Conservation (phyloP, 2,113 vertebrate species). For the Nematolebias whitei region DNA sequence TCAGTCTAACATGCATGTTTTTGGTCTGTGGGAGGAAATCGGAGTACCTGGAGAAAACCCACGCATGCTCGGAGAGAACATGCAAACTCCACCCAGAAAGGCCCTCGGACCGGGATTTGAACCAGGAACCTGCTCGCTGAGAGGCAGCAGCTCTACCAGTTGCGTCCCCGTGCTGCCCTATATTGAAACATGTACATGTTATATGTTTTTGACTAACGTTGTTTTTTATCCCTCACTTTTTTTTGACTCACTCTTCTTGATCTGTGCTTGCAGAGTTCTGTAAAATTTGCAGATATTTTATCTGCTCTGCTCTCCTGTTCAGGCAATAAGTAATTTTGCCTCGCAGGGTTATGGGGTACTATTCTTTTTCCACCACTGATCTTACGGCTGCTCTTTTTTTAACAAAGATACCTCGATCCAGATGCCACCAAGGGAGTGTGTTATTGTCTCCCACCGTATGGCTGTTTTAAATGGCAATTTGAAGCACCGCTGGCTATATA, state of each 20-base stretch:
- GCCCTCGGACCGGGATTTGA: no score
- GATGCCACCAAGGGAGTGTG: conserved; percentile 71
- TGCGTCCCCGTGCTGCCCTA: no score
- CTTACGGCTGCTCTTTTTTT: conserved; percentile 17
- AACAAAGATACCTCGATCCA: conserved; percentile 47
- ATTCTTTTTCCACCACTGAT: conserved; percentile 1
- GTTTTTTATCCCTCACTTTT: conserved; percentile 5
- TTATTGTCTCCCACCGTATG: conserved; percentile 80
- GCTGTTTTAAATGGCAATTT: conserved; percentile 83
- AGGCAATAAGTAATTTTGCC: conserved; percentile 26
- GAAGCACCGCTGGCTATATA: conserved; percentile 82
- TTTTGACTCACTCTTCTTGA: conserved; percentile 6
- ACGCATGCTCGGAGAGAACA: no score
- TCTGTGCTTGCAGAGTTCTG: conserved; percentile 21
- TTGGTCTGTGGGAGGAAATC: no score
- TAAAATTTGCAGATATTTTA: conserved; percentile 30
- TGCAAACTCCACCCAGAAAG: no score
- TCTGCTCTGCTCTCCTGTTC: conserved; percentile 22
- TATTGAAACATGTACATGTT: conserved; percentile 15
- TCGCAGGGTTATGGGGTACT: conserved; percentile 23
- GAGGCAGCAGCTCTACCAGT: no score
- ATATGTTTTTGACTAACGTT: conserved; percentile 10
- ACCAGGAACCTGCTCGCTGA: no score
- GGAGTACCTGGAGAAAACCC: no score
- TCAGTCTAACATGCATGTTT: no score